Conservation (phyloP, 2,797 vertebrate genomes). For the Gymnocypris eckloni region DNA sequence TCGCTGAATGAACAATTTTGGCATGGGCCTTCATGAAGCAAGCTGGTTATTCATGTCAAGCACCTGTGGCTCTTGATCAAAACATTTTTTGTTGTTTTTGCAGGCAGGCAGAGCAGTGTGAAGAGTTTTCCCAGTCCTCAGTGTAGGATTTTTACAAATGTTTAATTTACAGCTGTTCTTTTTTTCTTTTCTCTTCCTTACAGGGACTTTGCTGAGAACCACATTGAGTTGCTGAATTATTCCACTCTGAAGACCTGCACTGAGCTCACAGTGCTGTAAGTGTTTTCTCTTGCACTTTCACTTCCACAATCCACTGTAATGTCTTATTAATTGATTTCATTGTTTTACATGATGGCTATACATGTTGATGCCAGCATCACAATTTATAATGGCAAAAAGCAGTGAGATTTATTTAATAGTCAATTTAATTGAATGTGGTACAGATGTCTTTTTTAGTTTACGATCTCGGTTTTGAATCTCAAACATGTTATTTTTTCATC, state of each 20-base stretch:
- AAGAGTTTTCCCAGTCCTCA: background rate
- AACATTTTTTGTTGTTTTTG: background rate
- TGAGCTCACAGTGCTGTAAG: constrained; percentile 72
- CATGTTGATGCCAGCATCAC: background rate
- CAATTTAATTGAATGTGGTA: background rate
- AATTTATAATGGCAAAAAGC: background rate
- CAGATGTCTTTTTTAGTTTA: constrained; percentile 21
- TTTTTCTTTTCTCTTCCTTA: constrained; percentile 18
- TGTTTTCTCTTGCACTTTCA: constrained; percentile 44
- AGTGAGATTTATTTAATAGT: constrained; percentile 13
- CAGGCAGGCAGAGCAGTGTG: background rate
- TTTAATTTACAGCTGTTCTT: background rate
- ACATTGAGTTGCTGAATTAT: constrained; percentile 66
- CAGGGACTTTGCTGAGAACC: constrained; percentile 73
- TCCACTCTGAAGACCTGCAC: constrained; percentile 67
- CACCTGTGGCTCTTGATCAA: background rate
- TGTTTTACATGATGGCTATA: background rate
- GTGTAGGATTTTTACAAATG: background rate
- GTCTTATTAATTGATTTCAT: background rate
- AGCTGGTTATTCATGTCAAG: constrained; percentile 12
- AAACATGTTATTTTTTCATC: background rate
- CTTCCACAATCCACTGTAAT: background rate
- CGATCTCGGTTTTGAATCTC: background rate
- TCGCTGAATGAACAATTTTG: background rate
- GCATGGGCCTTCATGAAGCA: background rate